Conservation (phyloP, 2,888 invertebrate species). For the Nycteola revayana region DNA sequence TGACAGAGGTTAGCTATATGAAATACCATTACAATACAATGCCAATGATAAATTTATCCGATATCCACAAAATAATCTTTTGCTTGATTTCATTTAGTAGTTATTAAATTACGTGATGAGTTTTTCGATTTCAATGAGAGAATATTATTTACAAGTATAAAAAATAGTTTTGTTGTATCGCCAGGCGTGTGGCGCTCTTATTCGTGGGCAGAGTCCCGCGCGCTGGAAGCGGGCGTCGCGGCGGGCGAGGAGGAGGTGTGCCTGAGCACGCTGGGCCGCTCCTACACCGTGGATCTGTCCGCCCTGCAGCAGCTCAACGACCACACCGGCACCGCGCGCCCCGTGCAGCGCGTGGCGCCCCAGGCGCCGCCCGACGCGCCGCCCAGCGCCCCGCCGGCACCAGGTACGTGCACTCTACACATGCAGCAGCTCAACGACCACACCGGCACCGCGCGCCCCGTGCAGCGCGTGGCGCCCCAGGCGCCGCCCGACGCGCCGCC, state of each 20-base stretch:
- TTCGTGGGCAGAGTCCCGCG: constrained; percentile 95
- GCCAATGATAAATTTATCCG: no score
- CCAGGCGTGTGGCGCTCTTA: constrained; percentile 94
- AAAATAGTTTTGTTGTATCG: no score
- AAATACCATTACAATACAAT: no score
- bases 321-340: constrained; percentile 96
- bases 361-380: constrained; percentile 37
- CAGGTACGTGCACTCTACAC: constrained; percentile 63
- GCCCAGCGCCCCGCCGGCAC: constrained; percentile 30
- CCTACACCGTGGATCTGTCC: constrained; percentile 97
- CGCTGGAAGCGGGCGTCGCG: constrained; percentile 96
- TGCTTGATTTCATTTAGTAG: no score
- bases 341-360: constrained; percentile 92
- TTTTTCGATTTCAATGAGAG: no score
- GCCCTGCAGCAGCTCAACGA: constrained; percentile 99
- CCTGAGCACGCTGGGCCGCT: constrained; percentile 94
- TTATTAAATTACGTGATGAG: no score
- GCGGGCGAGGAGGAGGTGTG: constrained; percentile 98
- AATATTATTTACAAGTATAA: no score
- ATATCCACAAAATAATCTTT: no score
- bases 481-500: constrained; percentile 30
- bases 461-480: constrained; percentile 89
- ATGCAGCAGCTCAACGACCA: constrained; percentile 99
- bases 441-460: constrained; percentile 95
- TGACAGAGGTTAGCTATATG: constrained; percentile 95